Percentiles rank a stretch among this genome's conserved stretches.
Conservation (phyloP, 2,888 invertebrate species). For the Epinotia nisella region DNA sequence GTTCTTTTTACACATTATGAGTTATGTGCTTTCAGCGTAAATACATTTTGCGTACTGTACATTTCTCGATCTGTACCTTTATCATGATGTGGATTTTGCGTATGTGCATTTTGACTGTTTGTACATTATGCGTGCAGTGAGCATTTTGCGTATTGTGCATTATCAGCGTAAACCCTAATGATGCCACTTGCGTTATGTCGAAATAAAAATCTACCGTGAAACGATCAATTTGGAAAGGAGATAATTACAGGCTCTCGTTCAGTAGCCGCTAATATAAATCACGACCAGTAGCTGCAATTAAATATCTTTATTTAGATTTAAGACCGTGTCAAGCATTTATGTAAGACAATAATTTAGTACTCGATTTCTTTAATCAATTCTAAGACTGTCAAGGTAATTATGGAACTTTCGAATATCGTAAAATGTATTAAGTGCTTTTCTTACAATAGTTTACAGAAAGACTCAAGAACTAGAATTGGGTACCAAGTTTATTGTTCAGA, state of each 20-base stretch:
- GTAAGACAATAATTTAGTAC: constrained; percentile 35
- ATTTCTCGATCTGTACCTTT: no score
- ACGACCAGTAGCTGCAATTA: constrained; percentile 8
- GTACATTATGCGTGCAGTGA: no score
- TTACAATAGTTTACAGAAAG: constrained; percentile 13
- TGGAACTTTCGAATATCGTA: constrained; percentile 11
- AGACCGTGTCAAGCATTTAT: constrained; percentile 9
- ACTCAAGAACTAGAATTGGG: background rate
- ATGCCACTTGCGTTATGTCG: background rate
- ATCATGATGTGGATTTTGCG: no score
- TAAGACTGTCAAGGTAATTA: constrained; percentile 15
- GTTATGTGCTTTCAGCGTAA: no score
- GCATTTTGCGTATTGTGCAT: no score
- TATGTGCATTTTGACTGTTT: no score
- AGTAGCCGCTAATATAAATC: constrained; percentile 24
- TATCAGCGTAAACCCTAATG: no score
- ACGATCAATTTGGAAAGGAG: constrained; percentile 16
- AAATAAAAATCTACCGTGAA: constrained; percentile 6
- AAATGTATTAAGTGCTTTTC: background rate
- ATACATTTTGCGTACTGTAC: no score
- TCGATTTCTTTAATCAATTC: constrained; percentile 18
- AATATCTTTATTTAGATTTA: constrained; percentile 13
- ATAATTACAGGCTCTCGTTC: constrained; percentile 23
- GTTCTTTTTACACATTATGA: no score
- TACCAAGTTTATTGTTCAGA: background rate